Evolutionary conservation across 2,797 vertebrate genomes (phyloP), one percentile per base, ranked within the genome.

Genomic region (Ambastaia sidthimunki): DNA sequence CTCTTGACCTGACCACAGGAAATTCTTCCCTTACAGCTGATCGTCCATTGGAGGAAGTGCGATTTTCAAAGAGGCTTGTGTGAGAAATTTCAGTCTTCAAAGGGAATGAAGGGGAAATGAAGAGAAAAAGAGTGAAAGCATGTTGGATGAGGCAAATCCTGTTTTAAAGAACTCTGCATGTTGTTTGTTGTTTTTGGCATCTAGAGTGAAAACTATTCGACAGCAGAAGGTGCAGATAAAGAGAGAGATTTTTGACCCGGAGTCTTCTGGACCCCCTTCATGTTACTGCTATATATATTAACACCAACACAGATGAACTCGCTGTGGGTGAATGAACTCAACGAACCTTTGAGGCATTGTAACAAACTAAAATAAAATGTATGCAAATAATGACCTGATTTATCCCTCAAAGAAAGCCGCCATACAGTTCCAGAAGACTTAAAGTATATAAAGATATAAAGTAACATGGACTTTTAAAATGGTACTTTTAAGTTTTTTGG

Each of bases 91-190:
- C 63, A 69, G 37, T 21, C 63, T 81, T 81, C 50, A 81, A 85
- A 83, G 52, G 21, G 59, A 60, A 44, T 48, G 12, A 77, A 37
- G 41, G 3, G 77, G 69, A 72, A 79, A 72, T 65, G 48, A 63
- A 67, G 44, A 12, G 69, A 21, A 72, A 78, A 28, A 28, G 28
- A 28, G 28, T 28, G 28, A 28, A 28, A 28, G 4, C 28, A 89
- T 89, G 86, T 90, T 92, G 91, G 92, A 94, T 92, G 92, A 92
- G 89, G 91, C 85, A 84, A 92, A 93, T 93, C 90, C 90, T 91
- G 87, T 92, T 93, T 92, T 91, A 28, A 82, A 93, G 90, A 88
- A 70, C 80, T 84, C 59, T 86, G 90, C 89, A 86, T 82, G 88
- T 87, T n/a, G 50, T 81, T 74, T 93, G 90, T 92, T 94, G 92